A percentile compares a stretch with the other conserved stretches of the same genome.
phyloP scores from a whole-genome alignment of 1,140 invertebrate species.

The Drosophila bocki region DNA sequence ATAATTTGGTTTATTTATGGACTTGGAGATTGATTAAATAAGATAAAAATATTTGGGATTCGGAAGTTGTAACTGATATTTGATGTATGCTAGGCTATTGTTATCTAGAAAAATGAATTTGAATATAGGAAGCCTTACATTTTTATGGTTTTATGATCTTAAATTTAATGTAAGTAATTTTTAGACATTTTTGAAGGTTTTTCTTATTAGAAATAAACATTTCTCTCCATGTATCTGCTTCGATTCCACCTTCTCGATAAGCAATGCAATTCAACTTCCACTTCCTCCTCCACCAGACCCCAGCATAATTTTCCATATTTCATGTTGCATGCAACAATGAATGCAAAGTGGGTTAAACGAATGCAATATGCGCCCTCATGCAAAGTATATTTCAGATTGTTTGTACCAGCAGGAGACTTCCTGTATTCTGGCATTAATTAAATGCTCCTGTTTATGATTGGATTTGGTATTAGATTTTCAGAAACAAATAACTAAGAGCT shows the following conservation, averaged over 20 bases:
- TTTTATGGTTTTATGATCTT: not conserved
- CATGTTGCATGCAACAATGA: slow-evolving; percentile 75
- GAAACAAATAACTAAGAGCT: not conserved
- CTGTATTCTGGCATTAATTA: slow-evolving; percentile 24
- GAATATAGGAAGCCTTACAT: not conserved
- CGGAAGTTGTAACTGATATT: too few relatives aligned
- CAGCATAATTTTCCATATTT: slow-evolving; percentile 73
- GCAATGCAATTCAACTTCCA: slow-evolving; percentile 34
- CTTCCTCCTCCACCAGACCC: slow-evolving; percentile 20
- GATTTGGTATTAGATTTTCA: not conserved
- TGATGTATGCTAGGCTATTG: too few relatives aligned
- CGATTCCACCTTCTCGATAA: slow-evolving; percentile 48
- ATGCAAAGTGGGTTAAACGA: slow-evolving; percentile 69
- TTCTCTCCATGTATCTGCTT: not conserved
- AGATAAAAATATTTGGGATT: not conserved
- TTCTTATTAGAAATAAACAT: not conserved
- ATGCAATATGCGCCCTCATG: slow-evolving; percentile 59
- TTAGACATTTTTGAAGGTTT: fast-evolving
- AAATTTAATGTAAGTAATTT: not conserved
- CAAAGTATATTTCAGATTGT: slow-evolving; percentile 50
- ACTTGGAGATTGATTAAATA: not conserved
- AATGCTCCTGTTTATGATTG: slow-evolving; percentile 15
- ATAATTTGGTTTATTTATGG: slow-evolving; percentile 1
- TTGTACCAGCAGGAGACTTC: slow-evolving; percentile 22
- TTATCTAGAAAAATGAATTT: not conserved